These are phyloP conservation scores for Lethrus apterus DNA, from an alignment of 1,140 invertebrate genomes.

Conservation along the genomic window DNA sequence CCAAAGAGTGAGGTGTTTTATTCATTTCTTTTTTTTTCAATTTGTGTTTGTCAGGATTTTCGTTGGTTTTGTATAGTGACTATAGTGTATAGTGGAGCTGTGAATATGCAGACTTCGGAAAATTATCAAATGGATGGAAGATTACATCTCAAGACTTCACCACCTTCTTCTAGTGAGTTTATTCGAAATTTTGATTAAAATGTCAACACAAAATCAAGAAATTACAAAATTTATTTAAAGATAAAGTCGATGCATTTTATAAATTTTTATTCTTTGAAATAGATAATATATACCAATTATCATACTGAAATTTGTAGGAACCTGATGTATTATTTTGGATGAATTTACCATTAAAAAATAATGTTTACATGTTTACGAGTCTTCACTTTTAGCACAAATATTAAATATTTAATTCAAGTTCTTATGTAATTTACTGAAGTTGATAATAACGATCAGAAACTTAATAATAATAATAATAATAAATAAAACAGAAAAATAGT, in stretches of 20 bases:
- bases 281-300: background rate
- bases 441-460: too few species aligned
- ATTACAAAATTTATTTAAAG: too few species aligned
- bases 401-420: too few species aligned
- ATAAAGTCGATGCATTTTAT: background rate
- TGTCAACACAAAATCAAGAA: too few species aligned
- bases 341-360: background rate
- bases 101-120: background rate
- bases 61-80: background rate
- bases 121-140: too few species aligned
- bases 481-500: too few species aligned
- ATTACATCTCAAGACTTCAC: background rate
- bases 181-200: too few species aligned
- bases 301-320: background rate
- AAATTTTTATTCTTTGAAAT: background rate
- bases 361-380: too few species aligned
- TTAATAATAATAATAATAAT: too few species aligned
- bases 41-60: background rate
- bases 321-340: background rate
- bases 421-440: too few species aligned
- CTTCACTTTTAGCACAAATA: too few species aligned
- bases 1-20: background rate
- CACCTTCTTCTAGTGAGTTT: constrained; percentile 4
- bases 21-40: background rate
- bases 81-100: background rate